phyloP scores from a whole-genome alignment of 2,113 vertebrate genomes.

The Sisor rabdophorus region DNA sequence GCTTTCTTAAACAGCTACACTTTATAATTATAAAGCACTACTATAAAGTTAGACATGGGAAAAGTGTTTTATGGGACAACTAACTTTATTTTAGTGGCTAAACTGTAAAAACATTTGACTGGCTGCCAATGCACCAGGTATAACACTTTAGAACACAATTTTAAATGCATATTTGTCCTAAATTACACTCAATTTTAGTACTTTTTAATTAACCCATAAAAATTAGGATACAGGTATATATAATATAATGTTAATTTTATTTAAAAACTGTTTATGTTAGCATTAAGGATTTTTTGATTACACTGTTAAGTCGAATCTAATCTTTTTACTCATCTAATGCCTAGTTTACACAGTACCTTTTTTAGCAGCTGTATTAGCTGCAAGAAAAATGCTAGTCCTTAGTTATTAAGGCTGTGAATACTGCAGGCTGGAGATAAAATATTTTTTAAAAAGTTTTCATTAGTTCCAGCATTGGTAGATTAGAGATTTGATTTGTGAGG shows the following conservation, averaged over 20 bases:
- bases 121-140: background rate
- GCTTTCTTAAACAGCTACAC: background rate
- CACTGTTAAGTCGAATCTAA: no score
- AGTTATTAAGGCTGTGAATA: slow-evolving; percentile 4
- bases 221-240: no score
- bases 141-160: background rate
- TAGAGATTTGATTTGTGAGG: slow-evolving; percentile 17
- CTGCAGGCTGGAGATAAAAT: slow-evolving; percentile 27
- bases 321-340: no score
- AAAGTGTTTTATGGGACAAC: background rate
- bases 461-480: background rate
- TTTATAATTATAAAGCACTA: background rate
- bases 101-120: background rate
- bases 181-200: no score
- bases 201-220: no score
- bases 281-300: no score
- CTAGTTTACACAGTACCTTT: background rate
- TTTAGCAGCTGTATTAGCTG: background rate
- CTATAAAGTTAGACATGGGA: background rate
- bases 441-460: slow-evolving; percentile 15
- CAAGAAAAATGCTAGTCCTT: background rate
- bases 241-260: no score
- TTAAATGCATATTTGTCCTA: background rate
- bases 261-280: no score
- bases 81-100: background rate